phyloP scores from a whole-genome alignment of 2,113 vertebrate genomes.

The Empidonax traillii region DNA sequence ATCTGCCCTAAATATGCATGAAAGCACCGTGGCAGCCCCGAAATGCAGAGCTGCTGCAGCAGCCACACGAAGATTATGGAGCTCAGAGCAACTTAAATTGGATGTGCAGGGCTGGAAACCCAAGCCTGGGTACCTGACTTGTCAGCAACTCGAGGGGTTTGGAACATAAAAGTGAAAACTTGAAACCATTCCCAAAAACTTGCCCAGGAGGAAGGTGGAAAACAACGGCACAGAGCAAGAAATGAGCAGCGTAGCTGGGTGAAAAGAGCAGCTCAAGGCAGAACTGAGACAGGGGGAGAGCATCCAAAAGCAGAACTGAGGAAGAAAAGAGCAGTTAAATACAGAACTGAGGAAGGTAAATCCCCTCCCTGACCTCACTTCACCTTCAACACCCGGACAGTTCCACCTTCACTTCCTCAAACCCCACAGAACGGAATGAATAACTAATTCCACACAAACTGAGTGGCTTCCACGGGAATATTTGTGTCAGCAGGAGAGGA shows the following conservation, averaged over 20 bases:
- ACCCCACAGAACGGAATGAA: neutral
- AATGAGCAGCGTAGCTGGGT: neutral
- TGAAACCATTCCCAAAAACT: neutral
- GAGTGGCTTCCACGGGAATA: fast-evolving
- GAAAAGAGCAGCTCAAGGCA: neutral
- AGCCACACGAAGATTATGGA: neutral
- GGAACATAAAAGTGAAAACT: neutral
- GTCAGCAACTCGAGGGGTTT: neutral
- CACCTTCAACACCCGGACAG: neutral
- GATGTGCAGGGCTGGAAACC: neutral
- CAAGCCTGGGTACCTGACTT: neutral
- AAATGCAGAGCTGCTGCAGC: neutral
- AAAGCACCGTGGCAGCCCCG: neutral
- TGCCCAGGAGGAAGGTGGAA: neutral
- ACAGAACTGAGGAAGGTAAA: neutral
- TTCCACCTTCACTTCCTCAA: neutral
- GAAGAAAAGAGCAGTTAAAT: neutral
- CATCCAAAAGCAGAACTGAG: neutral
- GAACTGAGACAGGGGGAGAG: neutral
- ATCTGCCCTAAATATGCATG: neutral
- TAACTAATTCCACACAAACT: neutral
- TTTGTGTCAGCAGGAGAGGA: neutral
- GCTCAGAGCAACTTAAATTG: neutral
- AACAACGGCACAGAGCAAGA: neutral
- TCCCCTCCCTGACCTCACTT: neutral